Percentiles rank a stretch among this genome's conserved stretches.
Conservation (phyloP, 1,140 invertebrate genomes). For the Drosophila elegans region DNA sequence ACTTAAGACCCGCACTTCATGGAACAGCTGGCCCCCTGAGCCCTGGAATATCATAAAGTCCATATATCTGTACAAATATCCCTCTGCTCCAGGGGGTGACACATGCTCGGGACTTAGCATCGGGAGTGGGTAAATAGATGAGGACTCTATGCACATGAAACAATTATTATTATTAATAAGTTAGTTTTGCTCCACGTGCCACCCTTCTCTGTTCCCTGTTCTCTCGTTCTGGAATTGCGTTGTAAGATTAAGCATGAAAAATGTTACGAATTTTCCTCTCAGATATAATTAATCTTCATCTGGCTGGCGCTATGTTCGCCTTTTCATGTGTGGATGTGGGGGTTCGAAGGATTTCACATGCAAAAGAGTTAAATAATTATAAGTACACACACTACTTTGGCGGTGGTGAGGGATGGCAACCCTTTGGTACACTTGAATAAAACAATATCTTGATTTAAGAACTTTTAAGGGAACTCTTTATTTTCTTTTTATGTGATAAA, state of each 20-base stretch:
- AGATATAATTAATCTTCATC: constrained; percentile 78
- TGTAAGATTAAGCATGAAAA: constrained; percentile 79
- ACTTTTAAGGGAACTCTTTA: too few species aligned
- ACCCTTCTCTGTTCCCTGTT: background rate
- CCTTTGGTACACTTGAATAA: background rate
- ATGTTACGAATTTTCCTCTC: constrained; percentile 74
- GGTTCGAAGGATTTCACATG: constrained; percentile 28
- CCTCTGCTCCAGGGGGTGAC: constrained; percentile 12
- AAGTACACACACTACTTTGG: constrained; percentile 61
- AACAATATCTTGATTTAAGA: too few species aligned
- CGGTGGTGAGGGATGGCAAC: background rate
- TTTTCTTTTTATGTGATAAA: too few species aligned
- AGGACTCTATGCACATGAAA: constrained; percentile 61
- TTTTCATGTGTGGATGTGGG: constrained; percentile 7
- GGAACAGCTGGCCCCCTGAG: constrained; percentile 12
- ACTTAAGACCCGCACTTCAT: constrained; percentile 20
- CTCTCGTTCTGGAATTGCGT: constrained; percentile 44
- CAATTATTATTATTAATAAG: constrained; percentile 83
- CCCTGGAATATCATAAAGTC: background rate
- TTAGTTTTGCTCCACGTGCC: constrained; percentile 71
- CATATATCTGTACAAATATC: background rate
- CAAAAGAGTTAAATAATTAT: constrained; percentile 81
- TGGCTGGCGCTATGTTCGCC: constrained; percentile 50
- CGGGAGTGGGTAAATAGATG: constrained; percentile 10
- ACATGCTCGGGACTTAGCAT: constrained; percentile 10